These are phyloP conservation scores for Hermaeophaga mercurialis DNA, from an alignment of 2,888 invertebrate genomes.

Conservation along the genomic window DNA sequence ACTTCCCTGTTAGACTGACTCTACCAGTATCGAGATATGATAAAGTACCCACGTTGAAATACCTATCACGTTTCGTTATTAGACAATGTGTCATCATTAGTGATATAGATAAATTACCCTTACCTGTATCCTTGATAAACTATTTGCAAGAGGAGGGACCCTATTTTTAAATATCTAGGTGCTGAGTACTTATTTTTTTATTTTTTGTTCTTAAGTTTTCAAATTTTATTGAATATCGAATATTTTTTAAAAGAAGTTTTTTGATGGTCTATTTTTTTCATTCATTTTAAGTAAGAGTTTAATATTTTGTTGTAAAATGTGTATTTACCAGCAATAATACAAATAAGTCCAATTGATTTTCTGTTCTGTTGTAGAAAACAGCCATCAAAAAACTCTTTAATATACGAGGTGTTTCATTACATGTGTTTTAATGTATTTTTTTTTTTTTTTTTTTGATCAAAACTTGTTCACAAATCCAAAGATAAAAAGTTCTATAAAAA, in stretches of 20 bases:
- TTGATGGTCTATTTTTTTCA: too few relatives aligned
- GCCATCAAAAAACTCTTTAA: background rate
- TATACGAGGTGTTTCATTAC: background rate
- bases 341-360: too few relatives aligned
- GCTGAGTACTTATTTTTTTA: constrained; percentile 25
- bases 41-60: constrained; percentile 72
- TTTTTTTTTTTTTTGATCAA: too few relatives aligned
- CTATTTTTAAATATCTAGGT: constrained; percentile 37
- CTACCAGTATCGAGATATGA: constrained; percentile 77
- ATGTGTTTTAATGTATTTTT: background rate
- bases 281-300: too few relatives aligned
- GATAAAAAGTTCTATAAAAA: background rate
- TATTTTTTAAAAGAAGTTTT: constrained; percentile 3
- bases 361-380: too few relatives aligned
- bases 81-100: constrained; percentile 70
- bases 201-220: constrained; percentile 17
- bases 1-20: constrained; percentile 74
- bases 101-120: constrained; percentile 72
- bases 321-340: too few relatives aligned
- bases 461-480: too few relatives aligned
- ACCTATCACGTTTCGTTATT: constrained; percentile 75
- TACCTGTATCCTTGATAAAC: constrained; percentile 63
- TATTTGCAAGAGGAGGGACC: constrained; percentile 58
- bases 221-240: constrained; percentile 22
- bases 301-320: too few relatives aligned